These are phyloP conservation scores for Dryobota labecula DNA, from an alignment of 2,888 invertebrate genomes.

Conservation along the genomic window DNA sequence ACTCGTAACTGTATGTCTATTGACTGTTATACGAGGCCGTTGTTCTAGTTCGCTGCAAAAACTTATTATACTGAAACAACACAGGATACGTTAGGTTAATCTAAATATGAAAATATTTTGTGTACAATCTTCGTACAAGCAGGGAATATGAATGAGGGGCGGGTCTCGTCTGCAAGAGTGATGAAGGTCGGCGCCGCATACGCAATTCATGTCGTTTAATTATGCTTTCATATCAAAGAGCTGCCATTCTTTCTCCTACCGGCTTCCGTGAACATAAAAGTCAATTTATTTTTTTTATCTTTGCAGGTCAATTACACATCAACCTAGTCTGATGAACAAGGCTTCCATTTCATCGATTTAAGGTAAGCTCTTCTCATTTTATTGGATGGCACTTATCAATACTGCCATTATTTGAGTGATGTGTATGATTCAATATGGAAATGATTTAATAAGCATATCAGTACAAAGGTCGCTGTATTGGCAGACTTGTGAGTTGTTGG, in stretches of 20 bases:
- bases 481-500: conserved; percentile 3
- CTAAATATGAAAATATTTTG: conserved; percentile 66
- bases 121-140: conserved; percentile 55
- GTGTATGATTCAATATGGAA: conserved; percentile 27
- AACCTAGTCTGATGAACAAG: conserved; percentile 70
- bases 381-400: conserved; percentile 33
- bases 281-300: conserved; percentile 63
- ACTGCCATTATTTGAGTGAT: conserved; percentile 13
- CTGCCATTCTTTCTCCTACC: conserved; percentile 18
- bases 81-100: conserved; percentile 58
- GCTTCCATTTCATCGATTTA: conserved; percentile 69
- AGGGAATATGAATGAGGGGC: conserved; percentile 61
- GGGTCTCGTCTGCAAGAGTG: conserved; percentile 44
- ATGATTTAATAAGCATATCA: conserved; percentile 3
- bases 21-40: conserved; percentile 34
- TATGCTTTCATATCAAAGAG: conserved; percentile 36
- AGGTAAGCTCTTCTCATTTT: conserved; percentile 69
- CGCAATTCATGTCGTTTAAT: conserved; percentile 51
- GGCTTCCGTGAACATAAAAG: conserved; percentile 31
- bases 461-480: conserved; percentile 20
- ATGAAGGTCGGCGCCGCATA: conserved; percentile 48
- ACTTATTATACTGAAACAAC: conserved; percentile 64
- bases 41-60: conserved; percentile 50
- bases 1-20: conserved; percentile 18
- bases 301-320: conserved; percentile 84